A percentile compares a stretch with the other conserved stretches of the same genome.
Conservation (phyloP, 2,113 vertebrate species). For the Apus apus region DNA sequence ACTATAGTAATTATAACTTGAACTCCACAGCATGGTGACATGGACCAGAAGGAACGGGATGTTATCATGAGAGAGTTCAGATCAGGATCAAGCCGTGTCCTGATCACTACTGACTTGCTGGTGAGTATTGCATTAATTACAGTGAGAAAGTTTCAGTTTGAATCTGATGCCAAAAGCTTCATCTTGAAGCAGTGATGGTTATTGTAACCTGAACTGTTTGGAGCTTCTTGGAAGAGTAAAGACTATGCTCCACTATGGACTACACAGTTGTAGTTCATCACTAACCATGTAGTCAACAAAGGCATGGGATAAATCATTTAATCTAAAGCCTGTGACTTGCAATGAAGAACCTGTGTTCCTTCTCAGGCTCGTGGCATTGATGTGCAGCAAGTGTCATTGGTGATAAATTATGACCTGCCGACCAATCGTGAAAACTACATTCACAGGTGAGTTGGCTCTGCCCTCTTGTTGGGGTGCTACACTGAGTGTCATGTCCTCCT, state of each 20-base stretch:
- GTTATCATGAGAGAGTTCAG: conserved; percentile 98
- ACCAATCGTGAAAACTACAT: conserved; percentile 99
- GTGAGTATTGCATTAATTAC: conserved; percentile 69
- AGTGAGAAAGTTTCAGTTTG: rapidly evolving
- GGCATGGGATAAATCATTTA: rapidly evolving
- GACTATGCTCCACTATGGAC: conserved; percentile 86
- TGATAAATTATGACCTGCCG: conserved; percentile 99
- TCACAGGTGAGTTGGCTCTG: conserved; percentile 85
- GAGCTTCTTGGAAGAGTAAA: conserved; percentile 81
- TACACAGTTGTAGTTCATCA: conserved; percentile 80
- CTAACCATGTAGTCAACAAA: conserved; percentile 81
- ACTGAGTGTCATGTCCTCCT: rapidly evolving
- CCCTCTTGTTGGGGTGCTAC: not conserved
- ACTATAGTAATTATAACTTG: not conserved
- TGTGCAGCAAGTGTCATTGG: conserved; percentile 97
- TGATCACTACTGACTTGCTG: conserved; percentile 98
- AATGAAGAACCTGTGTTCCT: not conserved
- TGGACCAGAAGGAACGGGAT: conserved; percentile 99
- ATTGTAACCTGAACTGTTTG: conserved; percentile 74
- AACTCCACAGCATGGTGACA: conserved; percentile 90
- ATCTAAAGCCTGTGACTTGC: rapidly evolving
- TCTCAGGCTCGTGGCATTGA: conserved; percentile 97
- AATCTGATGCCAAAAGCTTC: conserved; percentile 67
- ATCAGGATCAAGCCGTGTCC: conserved; percentile 93
- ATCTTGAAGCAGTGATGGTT: conserved; percentile 46